These are phyloP conservation scores for Amphipoea oculea DNA, from an alignment of 2,888 invertebrate genomes.

Conservation along the genomic window DNA sequence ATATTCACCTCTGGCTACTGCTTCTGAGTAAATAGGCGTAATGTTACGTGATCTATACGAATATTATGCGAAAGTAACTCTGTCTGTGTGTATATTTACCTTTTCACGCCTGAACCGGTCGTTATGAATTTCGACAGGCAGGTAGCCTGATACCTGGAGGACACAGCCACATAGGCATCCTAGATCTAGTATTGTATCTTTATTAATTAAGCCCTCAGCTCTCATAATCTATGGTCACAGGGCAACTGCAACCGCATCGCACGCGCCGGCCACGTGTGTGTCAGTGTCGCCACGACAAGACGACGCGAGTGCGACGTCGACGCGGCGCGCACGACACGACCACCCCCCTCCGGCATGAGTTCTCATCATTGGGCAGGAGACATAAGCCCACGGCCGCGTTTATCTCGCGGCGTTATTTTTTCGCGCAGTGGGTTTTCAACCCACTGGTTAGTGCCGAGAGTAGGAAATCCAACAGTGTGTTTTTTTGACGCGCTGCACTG, in stretches of 20 bases:
- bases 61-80: not conserved
- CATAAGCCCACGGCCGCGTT: not conserved
- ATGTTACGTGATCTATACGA: not conserved
- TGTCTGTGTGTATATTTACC: no score
- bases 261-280: slow-evolving; percentile 67
- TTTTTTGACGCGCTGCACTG: no score
- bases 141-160: not conserved
- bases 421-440: no score
- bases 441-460: no score
- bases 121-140: not conserved
- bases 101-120: not conserved
- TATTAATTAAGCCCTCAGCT: slow-evolving; percentile 79
- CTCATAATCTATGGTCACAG: slow-evolving; percentile 85
- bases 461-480: no score
- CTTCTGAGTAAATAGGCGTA: not conserved
- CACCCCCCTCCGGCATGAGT: slow-evolving; percentile 79
- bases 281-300: slow-evolving; percentile 54
- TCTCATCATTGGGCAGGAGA: slow-evolving; percentile 82
- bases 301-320: slow-evolving; percentile 62
- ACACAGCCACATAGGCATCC: no score
- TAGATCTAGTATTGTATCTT: not conserved
- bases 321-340: slow-evolving; percentile 55
- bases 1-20: not conserved
- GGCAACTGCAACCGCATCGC: slow-evolving; percentile 73
- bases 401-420: no score